Base-by-base conservation (phyloP, 2,113 vertebrate genomes). In the Salminus brasiliensis region DNA sequence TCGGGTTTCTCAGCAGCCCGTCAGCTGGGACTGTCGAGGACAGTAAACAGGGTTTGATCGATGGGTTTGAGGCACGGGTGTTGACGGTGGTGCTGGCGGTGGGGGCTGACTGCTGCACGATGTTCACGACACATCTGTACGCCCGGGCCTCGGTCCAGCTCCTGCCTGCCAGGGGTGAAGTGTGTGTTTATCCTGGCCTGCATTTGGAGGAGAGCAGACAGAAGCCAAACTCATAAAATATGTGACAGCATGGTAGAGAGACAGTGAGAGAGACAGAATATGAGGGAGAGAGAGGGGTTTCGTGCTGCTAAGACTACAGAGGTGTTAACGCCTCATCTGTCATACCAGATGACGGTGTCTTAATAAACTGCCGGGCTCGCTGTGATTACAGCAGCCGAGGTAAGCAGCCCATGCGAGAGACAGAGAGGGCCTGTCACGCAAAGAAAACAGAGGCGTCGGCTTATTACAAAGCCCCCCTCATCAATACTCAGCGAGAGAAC, bases 221-320 rank as follows among this genome's bases (percentile, higher is more conserved):
- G 72, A 15, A 74, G 71, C 72, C 69, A 16, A 53, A 49, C 63
- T 78, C 63, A 49, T 74, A 74, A 74, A 80, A 80, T 74, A 80
- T 74, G 27, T 47, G 30, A 62, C 52, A 57, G 63, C 47, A 9
- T 23, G 55, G 27, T 13, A 27, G 34, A 45, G 53, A 47, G 30
- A 13, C 10, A 32, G 68, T 10, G 1, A 29, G 67, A 49, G n/a
- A n/a, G n/a, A n/a, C n/a, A n/a, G n/a, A n/a, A n/a, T n/a, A n/a
- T n/a, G n/a, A 21, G 1, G 18, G 67, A 49, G 39, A 29, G 41
- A 18, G 13, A 0, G 45, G 11, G 68, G 18, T 16, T 18, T 53
- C 29, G 3, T 23, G 13, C 45, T 4, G 45, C 10, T 76, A 49
- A 66, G 3, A 6, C 47, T 23, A 63, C 39, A 60, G 62, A 30